Evolutionary conservation across 2,888 invertebrate genomes (phyloP), one percentile per base, ranked within the genome.

Genomic region (Pharmacophagus antenor): DNA sequence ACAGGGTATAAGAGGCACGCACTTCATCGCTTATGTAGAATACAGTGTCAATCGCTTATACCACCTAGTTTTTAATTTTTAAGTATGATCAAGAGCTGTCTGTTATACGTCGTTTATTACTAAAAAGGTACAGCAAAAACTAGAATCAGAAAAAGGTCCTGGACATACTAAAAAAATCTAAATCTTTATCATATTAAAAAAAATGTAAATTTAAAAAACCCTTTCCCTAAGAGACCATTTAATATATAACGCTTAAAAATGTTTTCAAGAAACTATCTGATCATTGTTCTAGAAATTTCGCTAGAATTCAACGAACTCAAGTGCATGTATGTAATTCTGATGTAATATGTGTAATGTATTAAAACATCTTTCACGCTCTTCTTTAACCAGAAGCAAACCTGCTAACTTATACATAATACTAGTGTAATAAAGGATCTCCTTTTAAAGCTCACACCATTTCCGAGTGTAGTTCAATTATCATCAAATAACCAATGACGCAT

Each of bases 11-110:
- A 76, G 76, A 68, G 69, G 77, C 81, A 83, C 80, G 74, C 84
- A 83, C 77, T 86, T 78, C 82, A 78, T 65, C 81, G 86, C 67
- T 65, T 85, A 61, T 61, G 85, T 88, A 81, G 88, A 83, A 83
- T 87, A 82, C 69, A 85, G 85, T 88, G 86, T 86, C 86, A 88
- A 79, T 73, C 73, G 71, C 71, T 72, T 67, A 68, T 67, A 65
- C 67, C 67, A 71, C 73, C 63, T 63, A 65, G 58, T 63, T 54
- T 58, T 49, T 50, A 50, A 57, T 46, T 25, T 52, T 25, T 8
- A n/a, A n/a, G n/a, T n/a, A n/a, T n/a, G n/a, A n/a, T n/a, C n/a
- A n/a, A n/a, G n/a, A n/a, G n/a, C n/a, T n/a, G n/a, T n/a, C n/a
- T n/a, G n/a, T n/a, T n/a, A n/a, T n/a, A n/a, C n/a, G n/a, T n/a